Evolutionary conservation across 2,113 vertebrate genomes (phyloP).

Genomic region (Paramormyrops kingsleyae): DNA sequence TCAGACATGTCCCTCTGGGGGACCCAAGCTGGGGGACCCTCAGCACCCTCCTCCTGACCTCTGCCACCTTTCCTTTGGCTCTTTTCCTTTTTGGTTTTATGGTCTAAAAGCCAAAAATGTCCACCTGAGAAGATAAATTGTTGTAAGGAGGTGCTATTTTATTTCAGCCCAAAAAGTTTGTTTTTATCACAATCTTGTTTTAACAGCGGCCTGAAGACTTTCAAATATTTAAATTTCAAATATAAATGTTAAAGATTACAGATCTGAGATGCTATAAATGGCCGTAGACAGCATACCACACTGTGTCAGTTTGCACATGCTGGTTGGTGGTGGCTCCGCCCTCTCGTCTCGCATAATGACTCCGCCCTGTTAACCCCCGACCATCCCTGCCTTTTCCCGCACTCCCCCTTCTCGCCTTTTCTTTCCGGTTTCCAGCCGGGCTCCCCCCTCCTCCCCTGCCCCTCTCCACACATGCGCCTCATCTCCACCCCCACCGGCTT

Average conservation of each 20-base stretch:
- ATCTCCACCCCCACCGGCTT: slow-evolving; percentile 79
- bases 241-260: background rate
- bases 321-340: background rate
- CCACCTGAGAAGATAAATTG: background rate
- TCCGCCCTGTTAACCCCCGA: background rate
- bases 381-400: slow-evolving; percentile 20
- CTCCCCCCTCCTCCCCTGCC: slow-evolving; percentile 57
- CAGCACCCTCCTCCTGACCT: background rate
- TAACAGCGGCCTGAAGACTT: background rate
- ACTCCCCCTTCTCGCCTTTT: slow-evolving; percentile 25
- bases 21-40: background rate
- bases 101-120: background rate
- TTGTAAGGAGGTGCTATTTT: background rate
- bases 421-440: slow-evolving; percentile 57
- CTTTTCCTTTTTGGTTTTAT: background rate
- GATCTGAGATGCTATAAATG: background rate
- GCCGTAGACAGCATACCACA: background rate
- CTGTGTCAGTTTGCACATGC: background rate
- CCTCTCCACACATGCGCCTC: slow-evolving; percentile 64
- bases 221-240: background rate
- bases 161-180: background rate
- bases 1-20: background rate
- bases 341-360: slow-evolving; percentile 11
- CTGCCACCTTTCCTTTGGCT: background rate
- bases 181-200: background rate